Base-by-base conservation (phyloP, 2,113 vertebrate genomes). In the Mastomys coucha region DNA sequence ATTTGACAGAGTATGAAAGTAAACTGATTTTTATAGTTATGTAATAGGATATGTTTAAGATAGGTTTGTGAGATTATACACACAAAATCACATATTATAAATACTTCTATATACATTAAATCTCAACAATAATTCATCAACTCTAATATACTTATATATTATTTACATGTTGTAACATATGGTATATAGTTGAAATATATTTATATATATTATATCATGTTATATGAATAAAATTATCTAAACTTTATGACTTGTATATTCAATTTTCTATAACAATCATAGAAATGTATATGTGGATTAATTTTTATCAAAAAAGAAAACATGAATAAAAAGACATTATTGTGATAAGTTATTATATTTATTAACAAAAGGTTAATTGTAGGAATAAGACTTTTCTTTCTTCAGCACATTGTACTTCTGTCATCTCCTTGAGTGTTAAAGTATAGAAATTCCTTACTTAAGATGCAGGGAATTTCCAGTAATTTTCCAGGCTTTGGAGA, bases 391-490 rank as follows among this genome's bases (percentile, higher is more conserved):
- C 7, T 89, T 90, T 89, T 88, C 67, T 90, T 89, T 88, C 67
- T 93, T 65, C 14, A 86, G 7, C 36, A 82, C 82, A 36, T 36
- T 76, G 7, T 89, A 31, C 1, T 95, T 84, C 14, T 72, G 26
- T 72, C 63, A 89, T 63, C 56, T 91, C 28, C 91, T 65, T 60
- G n/a, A 80, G 20, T 91, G 63, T 78, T 89, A 80, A 77, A 88
- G 42, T 88, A 88, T n/a, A 93, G 77, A 93, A 96, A 95, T 76
- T 19, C 4, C 51, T 94, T 98, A 93, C 17, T 96, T 91, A 95
- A 97, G 93, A 93, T 76, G n/a, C 20, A 95, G 84, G 33, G 76
- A 86, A 82, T 96, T 97, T 94, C 78, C 78, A 95, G 76, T 94
- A 95, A 95, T 31, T 82, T 96, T 90, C 19, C 56, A 92, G 33